phyloP scores from a whole-genome alignment of 1,140 invertebrate species.

The Streblospio benedicti region DNA sequence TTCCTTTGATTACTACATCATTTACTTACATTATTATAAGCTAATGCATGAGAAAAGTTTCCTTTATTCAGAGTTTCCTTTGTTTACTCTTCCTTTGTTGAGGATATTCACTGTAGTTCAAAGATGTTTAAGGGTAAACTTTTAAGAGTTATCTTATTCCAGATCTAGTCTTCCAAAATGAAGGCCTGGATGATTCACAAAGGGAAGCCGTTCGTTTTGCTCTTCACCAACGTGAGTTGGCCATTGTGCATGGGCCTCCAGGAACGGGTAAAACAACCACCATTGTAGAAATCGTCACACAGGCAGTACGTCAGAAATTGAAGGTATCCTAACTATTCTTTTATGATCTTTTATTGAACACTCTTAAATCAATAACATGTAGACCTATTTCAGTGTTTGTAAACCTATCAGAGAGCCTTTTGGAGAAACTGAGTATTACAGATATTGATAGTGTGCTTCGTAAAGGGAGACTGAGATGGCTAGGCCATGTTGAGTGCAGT shows the following conservation, averaged over 20 bases:
- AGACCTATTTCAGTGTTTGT: no score
- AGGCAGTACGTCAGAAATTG: constrained; percentile 48
- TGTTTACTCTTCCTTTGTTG: background rate
- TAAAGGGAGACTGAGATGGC: no score
- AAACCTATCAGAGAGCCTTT: no score
- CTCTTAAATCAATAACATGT: constrained; percentile 10
- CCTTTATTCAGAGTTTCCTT: background rate
- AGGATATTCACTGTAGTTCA: background rate
- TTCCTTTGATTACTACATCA: background rate
- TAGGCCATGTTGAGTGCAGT: no score
- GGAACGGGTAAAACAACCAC: constrained; percentile 62
- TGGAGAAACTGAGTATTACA: no score
- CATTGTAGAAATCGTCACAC: constrained; percentile 55
- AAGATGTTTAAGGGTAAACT: background rate
- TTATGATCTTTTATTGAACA: constrained; percentile 6
- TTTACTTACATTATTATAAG: background rate
- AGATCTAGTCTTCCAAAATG: constrained; percentile 42
- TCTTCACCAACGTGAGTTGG: constrained; percentile 50
- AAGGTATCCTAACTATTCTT: constrained; percentile 49
- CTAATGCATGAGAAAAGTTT: background rate
- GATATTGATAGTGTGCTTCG: no score
- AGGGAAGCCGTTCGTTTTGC: constrained; percentile 54
- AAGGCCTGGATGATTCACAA: constrained; percentile 52
- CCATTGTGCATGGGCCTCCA: constrained; percentile 53
- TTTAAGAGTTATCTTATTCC: constrained; percentile 8